phyloP scores from a whole-genome alignment of 1,140 invertebrate genomes.

The Pachypeltis micranthus region DNA sequence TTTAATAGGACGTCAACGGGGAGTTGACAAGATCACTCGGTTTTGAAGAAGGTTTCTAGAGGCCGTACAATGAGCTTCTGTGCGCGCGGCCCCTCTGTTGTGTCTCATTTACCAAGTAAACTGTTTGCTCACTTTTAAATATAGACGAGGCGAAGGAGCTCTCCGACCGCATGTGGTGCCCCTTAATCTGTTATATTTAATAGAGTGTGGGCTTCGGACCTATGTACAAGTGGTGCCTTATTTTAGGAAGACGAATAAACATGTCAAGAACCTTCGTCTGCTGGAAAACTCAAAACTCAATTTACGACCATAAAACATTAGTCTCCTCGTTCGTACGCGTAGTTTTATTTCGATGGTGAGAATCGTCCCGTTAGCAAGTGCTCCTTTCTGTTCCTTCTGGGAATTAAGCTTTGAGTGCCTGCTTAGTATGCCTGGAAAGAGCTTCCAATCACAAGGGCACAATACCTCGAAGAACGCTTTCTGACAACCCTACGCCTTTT shows the following conservation, averaged over 20 bases:
- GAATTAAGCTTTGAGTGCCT: no score
- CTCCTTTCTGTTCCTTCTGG: no score
- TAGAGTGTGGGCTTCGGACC: not conserved
- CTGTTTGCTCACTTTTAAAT: conserved; percentile 9
- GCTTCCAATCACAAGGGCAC: no score
- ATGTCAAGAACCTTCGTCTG: not conserved
- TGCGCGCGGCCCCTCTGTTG: not conserved
- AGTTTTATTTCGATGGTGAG: no score
- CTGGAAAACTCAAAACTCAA: no score
- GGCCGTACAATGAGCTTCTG: not conserved
- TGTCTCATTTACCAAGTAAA: conserved; percentile 7
- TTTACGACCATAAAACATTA: no score
- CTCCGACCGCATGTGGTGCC: conserved; percentile 4
- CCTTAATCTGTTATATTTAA: conserved; percentile 7
- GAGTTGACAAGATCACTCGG: not conserved
- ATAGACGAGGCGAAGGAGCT: not conserved
- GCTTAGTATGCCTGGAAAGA: no score
- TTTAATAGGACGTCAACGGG: conserved; percentile 1
- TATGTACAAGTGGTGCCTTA: not conserved
- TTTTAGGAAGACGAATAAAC: not conserved
- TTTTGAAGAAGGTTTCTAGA: not conserved
- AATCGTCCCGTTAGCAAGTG: no score
- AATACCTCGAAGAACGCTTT: no score
- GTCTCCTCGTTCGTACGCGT: no score
- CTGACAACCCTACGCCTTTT: no score